Evolutionary conservation across 2,888 invertebrate genomes (phyloP), one percentile per base, ranked within the genome.

Genomic region (Psylliodes chrysocephalus): DNA sequence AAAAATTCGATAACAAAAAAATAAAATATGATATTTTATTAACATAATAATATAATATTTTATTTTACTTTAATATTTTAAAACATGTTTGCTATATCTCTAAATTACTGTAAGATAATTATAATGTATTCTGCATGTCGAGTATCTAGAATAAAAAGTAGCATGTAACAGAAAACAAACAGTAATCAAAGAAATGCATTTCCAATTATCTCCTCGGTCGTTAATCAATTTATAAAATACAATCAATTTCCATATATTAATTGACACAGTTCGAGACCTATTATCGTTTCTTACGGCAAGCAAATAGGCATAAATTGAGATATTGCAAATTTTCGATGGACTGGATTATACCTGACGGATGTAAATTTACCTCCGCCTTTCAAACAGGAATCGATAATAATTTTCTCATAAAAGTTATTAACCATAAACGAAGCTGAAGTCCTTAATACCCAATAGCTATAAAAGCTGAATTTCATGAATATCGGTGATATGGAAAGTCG

Each of bases 361-460:
- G 59, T 38, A 59, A 59, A 59, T 59, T 59, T 40, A 28, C 49
- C 57, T 49, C 40, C 38, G 44, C 49, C 49, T 59, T 49, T 49
- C 40, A 30, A 63, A 56, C 57, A 53, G 52, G 44, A 46, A 57
- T 63, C 60, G 44, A 56, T 60, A 60, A 51, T 52, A 49, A 51
- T 56, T 64, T 64, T 51, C 55, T 51, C 60, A 54, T 64, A 64
- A 64, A 64, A 64, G 56, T 64, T 64, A 64, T 60, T 63, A 57
- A 63, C 63, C 38, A 56, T 60, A 60, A 55, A 60, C 64, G 53
- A 56, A 60, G 60, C 47, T 63, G 57, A 46, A 63, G 46, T 42
- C 25, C 63, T 56, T 63, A 57, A 63, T 57, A 49, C 56, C 63
- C 57, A 47, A 64, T 55, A 60, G 56, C 55, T 56, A 56, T 64